Evolutionary conservation across 2,113 vertebrate genomes (phyloP), one percentile per base, ranked within the genome.

Genomic region (Cyrtonyx montezumae): DNA sequence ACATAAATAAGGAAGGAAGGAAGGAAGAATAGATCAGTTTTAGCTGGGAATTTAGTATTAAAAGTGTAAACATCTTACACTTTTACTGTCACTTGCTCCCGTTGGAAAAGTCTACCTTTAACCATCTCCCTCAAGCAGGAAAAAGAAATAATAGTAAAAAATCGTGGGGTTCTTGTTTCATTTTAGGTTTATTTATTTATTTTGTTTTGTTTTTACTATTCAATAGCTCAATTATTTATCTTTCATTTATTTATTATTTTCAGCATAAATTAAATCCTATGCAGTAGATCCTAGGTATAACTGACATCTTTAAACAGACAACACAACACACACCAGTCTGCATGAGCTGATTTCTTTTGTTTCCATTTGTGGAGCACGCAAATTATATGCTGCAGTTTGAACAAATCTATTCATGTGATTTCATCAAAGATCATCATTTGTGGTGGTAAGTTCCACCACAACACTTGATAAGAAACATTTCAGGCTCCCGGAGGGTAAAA

Each of bases 281-380:
- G 56, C 26, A 53, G 45, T 26, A 77, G 69, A 76, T 45, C 20
- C 12, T 34, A 43, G 59, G 49, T 74, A 46, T 71, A 67, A 61
- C 0, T 62, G 70, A 65, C 53, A 36, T 88, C 32, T 94, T 93
- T 83, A 85, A 83, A 87, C 40, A 84, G 84, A 74, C 42, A 75
- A 4, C n/a, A 53, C 3, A 22, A 71, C 15, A 49, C 26, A 61
- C 19, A 20, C 14, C 25, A 63, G 19, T 37, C 58, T 1, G 0
- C n/a, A 56, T 12, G 23, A 14, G 32, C 30, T 2, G 19, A 49
- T 46, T 79, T 76, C 45, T 91, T 91, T 89, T 36, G 25, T 87
- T 96, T 90, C 93, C 87, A 84, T 83, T 92, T 95, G 90, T 74
- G 90, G 53, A 92, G 66, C 28, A 46, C 48, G 5, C 59, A 85